Evolutionary conservation across 2,888 invertebrate species (phyloP).

Genomic region (Epirrhoe tristata): DNA sequence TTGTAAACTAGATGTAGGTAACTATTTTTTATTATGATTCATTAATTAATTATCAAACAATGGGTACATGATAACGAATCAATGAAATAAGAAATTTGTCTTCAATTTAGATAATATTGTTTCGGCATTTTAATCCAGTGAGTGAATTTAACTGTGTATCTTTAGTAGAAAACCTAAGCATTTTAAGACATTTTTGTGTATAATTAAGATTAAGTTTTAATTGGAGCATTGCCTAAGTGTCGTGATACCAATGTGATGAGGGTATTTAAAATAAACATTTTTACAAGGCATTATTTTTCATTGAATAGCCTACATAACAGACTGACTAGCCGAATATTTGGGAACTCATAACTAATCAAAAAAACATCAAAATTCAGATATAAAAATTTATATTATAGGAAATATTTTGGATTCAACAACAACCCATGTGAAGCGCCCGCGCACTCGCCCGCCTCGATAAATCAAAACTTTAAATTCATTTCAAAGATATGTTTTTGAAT

Average conservation of each 20-base stretch:
- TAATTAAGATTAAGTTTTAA: background rate
- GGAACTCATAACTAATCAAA: conserved; percentile 43
- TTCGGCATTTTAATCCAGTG: conserved; percentile 29
- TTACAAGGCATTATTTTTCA: conserved; percentile 16
- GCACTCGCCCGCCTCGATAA: conserved; percentile 41
- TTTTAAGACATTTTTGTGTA: conserved; percentile 14
- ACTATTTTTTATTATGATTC: background rate
- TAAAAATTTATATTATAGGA: conserved; percentile 86
- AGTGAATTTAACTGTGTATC: conserved; percentile 9
- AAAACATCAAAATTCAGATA: conserved; percentile 75
- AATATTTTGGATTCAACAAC: conserved; percentile 85
- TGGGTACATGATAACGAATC: background rate
- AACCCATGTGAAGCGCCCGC: conserved; percentile 61
- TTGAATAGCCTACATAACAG: background rate
- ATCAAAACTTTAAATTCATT: conserved; percentile 28
- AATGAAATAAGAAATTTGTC: background rate
- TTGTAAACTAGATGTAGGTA: background rate
- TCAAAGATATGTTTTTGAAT: conserved; percentile 32
- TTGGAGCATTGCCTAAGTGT: conserved; percentile 44
- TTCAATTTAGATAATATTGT: no score
- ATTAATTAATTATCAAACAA: background rate
- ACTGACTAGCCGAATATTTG: background rate
- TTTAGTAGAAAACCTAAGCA: conserved; percentile 6
- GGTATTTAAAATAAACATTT: conserved; percentile 68
- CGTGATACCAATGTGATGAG: conserved; percentile 74